Evolutionary conservation across 2,888 invertebrate genomes (phyloP).

Genomic region (Tetramorium bicarinatum): DNA sequence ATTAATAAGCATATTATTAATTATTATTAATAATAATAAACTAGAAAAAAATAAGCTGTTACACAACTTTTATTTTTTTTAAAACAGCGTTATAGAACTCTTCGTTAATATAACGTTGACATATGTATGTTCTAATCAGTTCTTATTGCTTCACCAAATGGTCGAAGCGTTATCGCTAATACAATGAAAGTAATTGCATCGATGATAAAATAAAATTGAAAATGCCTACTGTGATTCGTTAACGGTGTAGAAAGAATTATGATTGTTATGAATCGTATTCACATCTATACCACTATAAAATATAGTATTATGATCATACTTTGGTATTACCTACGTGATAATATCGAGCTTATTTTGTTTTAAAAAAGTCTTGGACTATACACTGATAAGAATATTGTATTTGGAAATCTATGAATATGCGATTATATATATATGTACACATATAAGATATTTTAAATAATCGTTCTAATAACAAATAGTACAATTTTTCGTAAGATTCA

Average conservation of each 20-base stretch:
- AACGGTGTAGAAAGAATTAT: conserved; percentile 3
- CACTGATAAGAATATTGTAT: background rate
- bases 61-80: background rate
- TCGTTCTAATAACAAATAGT: background rate
- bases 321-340: background rate
- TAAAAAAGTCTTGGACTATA: background rate
- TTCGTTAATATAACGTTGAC: background rate
- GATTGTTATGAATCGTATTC: conserved; percentile 15
- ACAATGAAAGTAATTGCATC: conserved; percentile 59
- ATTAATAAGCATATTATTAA: too few relatives aligned
- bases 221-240: conserved; percentile 21
- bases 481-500: background rate
- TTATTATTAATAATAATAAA: too few relatives aligned
- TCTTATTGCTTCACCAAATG: background rate
- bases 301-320: background rate
- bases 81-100: background rate
- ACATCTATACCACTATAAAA: conserved; percentile 2
- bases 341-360: conserved; percentile 9
- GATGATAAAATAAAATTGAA: conserved; percentile 62
- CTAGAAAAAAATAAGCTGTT: background rate
- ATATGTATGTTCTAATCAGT: conserved; percentile 28
- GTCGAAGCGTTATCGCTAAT: conserved; percentile 48
- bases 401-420: background rate
- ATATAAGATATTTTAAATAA: background rate
- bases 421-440: background rate